Evolutionary conservation across 2,797 vertebrate species (phyloP).

Genomic region (Benthosema pterotum): DNA sequence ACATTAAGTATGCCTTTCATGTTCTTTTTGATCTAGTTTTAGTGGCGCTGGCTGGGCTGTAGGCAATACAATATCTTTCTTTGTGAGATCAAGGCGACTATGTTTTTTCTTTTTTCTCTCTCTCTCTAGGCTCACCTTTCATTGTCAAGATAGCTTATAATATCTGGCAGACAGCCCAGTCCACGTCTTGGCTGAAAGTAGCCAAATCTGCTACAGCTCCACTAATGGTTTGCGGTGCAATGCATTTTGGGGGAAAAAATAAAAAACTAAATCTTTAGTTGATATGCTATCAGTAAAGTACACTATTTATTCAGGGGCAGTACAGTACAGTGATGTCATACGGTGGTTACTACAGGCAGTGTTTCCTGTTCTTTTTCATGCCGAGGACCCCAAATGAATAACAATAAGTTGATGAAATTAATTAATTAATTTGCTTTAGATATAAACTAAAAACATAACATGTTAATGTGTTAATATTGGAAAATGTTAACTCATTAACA

Average conservation of each 20-base stretch:
- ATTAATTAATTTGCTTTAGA: too few species aligned
- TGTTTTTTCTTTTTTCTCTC: neutral
- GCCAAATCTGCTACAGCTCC: neutral
- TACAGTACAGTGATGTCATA: neutral
- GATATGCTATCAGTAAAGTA: neutral
- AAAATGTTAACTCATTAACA: too few species aligned
- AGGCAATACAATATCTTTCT: conserved; percentile 25
- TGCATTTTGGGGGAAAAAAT: too few species aligned
- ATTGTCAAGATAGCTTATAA: conserved; percentile 15
- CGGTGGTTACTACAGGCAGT: neutral
- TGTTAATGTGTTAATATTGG: too few species aligned
- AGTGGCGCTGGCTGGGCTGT: neutral
- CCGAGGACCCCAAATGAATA: too few species aligned
- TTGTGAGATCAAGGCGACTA: conserved; percentile 37
- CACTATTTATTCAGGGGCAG: neutral
- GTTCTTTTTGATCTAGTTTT: conserved; percentile 28
- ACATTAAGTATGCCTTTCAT: conserved; percentile 36
- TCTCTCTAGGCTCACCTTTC: conserved; percentile 28
- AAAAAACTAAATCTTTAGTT: too few species aligned
- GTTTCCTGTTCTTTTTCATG: too few species aligned
- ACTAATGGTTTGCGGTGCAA: neutral
- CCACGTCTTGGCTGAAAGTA: too few species aligned
- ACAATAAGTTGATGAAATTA: too few species aligned
- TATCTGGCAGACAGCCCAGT: conserved; percentile 18
- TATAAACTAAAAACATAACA: too few species aligned